phyloP scores from a whole-genome alignment of 2,113 vertebrate species.

The Mixornis gularis region DNA sequence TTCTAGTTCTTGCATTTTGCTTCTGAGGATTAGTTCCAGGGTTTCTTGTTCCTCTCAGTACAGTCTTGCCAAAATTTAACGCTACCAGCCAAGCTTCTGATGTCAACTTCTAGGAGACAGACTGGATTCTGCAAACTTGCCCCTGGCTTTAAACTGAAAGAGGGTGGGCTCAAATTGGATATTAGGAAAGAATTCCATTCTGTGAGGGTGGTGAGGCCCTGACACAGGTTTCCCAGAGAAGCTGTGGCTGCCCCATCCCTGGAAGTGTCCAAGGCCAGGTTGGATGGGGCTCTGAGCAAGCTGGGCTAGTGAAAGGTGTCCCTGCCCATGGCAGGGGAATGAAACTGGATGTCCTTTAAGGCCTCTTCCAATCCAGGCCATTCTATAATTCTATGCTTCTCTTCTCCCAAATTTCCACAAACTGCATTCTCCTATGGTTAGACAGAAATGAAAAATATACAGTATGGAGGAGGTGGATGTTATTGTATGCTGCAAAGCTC shows the following conservation, averaged over 20 bases:
- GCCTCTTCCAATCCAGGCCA: neutral
- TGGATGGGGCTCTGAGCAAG: accelerated
- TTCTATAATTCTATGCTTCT: neutral
- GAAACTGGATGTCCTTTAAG: neutral
- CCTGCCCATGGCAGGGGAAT: neutral
- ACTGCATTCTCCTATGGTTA: neutral
- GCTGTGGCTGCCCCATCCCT: neutral
- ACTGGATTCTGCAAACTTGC: neutral
- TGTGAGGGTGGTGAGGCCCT: neutral
- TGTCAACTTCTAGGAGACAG: neutral
- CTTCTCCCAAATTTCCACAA: neutral
- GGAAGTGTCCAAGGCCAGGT: accelerated
- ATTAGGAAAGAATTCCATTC: neutral
- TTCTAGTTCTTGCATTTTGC: neutral
- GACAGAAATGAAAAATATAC: neutral
- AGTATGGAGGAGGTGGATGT: neutral
- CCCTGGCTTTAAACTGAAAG: neutral
- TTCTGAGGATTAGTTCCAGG: neutral
- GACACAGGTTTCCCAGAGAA: neutral
- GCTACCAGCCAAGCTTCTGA: neutral
- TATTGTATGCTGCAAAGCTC: neutral
- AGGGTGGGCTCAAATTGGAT: neutral
- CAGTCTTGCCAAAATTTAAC: neutral
- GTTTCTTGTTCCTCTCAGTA: neutral
- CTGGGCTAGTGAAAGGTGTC: neutral